Evolutionary conservation across 30 jellyfish, hydroid and myxozoan species (phyloP), one percentile per base, ranked within the genome.

Genomic region (Cassiopea xamachana): DNA sequence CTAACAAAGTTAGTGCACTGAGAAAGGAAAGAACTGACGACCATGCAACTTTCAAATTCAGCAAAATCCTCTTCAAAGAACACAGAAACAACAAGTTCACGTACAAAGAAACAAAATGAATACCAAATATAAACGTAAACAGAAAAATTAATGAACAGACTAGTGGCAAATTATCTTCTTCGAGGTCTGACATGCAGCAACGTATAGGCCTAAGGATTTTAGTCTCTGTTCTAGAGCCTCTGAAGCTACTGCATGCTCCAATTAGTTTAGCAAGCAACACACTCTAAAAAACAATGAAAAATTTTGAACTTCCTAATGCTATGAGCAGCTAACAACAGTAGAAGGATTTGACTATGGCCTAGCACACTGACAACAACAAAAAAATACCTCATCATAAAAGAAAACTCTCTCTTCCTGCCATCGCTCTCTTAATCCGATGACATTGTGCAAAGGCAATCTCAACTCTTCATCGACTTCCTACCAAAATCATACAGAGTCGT

Each of bases 301-400:
- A 27, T 27, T 27, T 27, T 27, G 39, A 27, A 27, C 39, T 27
- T 27, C 39, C 39, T 27, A 27, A 27, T 27, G 39, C 39, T 27
- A 27, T 27, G 39, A 27, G 39, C 39, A 27, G 39, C 39, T 27
- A 27, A 27, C 39, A 27, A 27, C 39, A 27, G 39, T 27, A 27
- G 39, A 55, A 10, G 12, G 7, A 55, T 55, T 55, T 10, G 10
- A 55, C 64, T 55, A 10, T 10, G 64, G 12, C 12, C 12, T 55
- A 55, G 10, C 64, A 55, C 64, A 10, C 64, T 3, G 12, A 55
- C 64, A 10, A 55, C 7, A 55, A 3, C 12, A 3, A 10, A 27
- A 27, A 75, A 51, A 78, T 78, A 78, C 87, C 87, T 78, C 87
- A 78, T 51, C 85, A n/a, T 50, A 55, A 78, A 12, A 55, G 76